phyloP scores from a whole-genome alignment of 2,113 vertebrate genomes.

The Tyto alba region DNA sequence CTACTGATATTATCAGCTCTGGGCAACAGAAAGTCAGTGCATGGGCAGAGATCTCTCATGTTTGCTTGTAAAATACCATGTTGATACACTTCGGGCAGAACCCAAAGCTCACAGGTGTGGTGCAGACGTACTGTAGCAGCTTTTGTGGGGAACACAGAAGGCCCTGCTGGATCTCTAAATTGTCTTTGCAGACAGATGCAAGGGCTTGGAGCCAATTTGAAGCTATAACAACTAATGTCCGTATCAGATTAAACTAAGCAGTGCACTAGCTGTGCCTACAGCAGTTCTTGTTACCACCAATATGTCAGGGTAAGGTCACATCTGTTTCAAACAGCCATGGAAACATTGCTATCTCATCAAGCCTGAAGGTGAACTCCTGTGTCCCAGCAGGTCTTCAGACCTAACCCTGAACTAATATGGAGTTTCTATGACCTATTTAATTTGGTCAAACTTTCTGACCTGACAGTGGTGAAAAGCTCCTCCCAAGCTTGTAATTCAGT shows the following conservation, averaged over 20 bases:
- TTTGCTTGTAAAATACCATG: neutral
- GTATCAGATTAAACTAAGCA: neutral
- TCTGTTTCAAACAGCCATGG: neutral
- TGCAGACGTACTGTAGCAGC: neutral
- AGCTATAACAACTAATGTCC: neutral
- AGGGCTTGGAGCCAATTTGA: neutral
- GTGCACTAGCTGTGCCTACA: neutral
- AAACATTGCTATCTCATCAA: neutral
- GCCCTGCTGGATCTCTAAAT: neutral
- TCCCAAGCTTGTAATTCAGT: neutral
- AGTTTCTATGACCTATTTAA: neutral
- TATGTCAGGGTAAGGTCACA: neutral
- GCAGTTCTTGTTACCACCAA: neutral
- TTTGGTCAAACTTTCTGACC: neutral
- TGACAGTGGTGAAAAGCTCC: neutral
- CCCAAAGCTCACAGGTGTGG: neutral
- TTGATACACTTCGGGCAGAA: neutral
- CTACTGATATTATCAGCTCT: neutral
- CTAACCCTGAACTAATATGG: accelerated
- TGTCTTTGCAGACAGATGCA: neutral
- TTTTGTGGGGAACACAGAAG: neutral
- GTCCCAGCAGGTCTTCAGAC: neutral
- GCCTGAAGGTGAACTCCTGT: neutral
- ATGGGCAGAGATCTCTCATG: neutral
- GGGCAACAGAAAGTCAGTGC: neutral